Evolutionary conservation across 2,888 invertebrate genomes (phyloP).

Genomic region (Cosmia trapezina): DNA sequence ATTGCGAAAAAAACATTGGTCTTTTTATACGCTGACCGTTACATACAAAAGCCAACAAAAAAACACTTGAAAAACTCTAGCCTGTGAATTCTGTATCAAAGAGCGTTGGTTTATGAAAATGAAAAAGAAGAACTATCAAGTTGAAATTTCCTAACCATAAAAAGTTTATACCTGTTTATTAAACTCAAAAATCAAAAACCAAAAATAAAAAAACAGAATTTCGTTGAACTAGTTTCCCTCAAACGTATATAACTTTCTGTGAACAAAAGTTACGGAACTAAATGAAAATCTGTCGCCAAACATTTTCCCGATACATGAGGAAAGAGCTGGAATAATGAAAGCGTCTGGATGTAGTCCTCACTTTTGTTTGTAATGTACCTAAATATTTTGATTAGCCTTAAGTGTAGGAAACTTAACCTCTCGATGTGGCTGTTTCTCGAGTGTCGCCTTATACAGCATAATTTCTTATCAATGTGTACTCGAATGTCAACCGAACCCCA

Average conservation of each 20-base stretch:
- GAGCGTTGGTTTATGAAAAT: background rate
- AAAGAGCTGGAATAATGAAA: conserved; percentile 20
- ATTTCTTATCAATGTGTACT: too few species aligned
- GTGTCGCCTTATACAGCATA: too few species aligned
- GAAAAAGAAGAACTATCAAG: conserved; percentile 14
- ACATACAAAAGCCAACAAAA: background rate
- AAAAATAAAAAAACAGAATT: conserved; percentile 53
- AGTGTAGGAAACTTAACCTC: too few species aligned
- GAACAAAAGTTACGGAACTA: conserved; percentile 50
- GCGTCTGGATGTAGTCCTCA: background rate
- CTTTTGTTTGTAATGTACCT: background rate
- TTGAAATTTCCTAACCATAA: conserved; percentile 36
- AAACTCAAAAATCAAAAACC: conserved; percentile 58
- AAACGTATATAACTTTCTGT: conserved; percentile 56
- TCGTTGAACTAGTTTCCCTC: conserved; percentile 44
- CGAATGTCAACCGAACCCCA: too few species aligned
- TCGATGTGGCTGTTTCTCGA: too few species aligned
- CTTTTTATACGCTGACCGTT: background rate
- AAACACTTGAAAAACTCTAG: conserved; percentile 1
- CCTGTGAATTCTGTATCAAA: conserved; percentile 1
- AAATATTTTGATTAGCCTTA: background rate
- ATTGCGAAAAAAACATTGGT: background rate
- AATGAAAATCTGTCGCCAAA: conserved; percentile 61
- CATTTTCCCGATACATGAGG: conserved; percentile 24
- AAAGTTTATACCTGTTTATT: conserved; percentile 54